Base-by-base conservation (phyloP, 1,140 invertebrate species). In the Laupala kohalensis region DNA sequence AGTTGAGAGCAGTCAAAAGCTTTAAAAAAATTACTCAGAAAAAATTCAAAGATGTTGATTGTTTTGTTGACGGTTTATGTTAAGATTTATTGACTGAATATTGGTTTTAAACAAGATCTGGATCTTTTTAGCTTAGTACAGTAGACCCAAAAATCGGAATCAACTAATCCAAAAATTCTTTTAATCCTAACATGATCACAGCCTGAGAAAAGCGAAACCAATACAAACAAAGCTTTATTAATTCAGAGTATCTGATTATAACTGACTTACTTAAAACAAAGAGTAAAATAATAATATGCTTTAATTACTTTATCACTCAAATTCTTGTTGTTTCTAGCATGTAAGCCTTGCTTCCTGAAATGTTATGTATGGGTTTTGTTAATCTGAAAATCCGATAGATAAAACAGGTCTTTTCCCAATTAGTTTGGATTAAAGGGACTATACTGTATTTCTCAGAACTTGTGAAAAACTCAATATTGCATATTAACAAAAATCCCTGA, bases 11-110 rank as follows among this genome's bases (percentile, higher is more conserved):
- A 27, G 27, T 27, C 67, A 2, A n/a, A 29, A 26, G n/a, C 6
- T n/a, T 29, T 29, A 29, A 68, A 29, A 23, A 19, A 23, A 30
- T 19, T 29, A 68, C 29, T 23, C 27, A 68, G 67, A 37, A 5
- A 30, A 23, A 27, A 30, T 2, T 68, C 67, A 53, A 19, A 53
- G 19, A 19, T 53, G 67, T 68, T 68, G 67, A 68, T 29, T 68
- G 67, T 68, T 68, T 68, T 29, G 37, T 53, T 68, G 67, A 29
- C 29, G 67, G 28, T 9, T 68, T 68, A 24, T 68, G 67, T 68
- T 68, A 27, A 68, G 67, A 68, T 68, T 68, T 68, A 68, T 68
- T 27, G 67, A 23, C 67, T 23, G 67, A 53, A 53, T 53, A 19
- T 53, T 53, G 37, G 19, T 53, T 53, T 53, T 53, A 53, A 53